Percentiles rank a stretch among this genome's conserved stretches.
These are phyloP conservation scores for Machaerirhynchus nigripectus DNA, from an alignment of 2,113 vertebrate genomes.

Conservation along the genomic window DNA sequence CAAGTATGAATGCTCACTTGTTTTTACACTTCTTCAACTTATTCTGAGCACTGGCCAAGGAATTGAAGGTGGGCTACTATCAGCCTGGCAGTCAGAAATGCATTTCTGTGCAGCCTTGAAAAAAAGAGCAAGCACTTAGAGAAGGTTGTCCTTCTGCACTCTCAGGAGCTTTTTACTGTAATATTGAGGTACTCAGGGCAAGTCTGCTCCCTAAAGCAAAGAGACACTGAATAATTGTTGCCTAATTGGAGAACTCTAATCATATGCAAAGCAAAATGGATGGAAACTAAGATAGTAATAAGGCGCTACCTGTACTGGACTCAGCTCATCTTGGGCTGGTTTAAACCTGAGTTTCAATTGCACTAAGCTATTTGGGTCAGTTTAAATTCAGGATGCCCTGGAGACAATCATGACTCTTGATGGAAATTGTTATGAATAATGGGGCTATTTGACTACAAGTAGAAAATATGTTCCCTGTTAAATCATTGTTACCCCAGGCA, in stretches of 20 bases:
- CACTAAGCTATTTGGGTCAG: slow-evolving; percentile 39
- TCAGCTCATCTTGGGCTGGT: not conserved
- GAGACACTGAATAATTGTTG: not conserved
- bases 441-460: slow-evolving; percentile 39
- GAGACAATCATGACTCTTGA: slow-evolving; percentile 37
- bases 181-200: not conserved
- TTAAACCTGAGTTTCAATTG: slow-evolving; percentile 20
- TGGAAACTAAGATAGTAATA: not conserved
- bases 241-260: not conserved
- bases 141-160: not conserved
- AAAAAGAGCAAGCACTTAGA: not conserved
- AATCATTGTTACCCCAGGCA: slow-evolving; percentile 45
- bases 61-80: not conserved
- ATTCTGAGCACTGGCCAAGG: not conserved
- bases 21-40: not conserved
- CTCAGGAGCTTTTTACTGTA: not conserved
- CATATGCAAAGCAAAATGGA: not conserved
- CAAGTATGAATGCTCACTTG: not conserved
- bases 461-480: slow-evolving; percentile 47
- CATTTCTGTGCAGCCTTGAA: not conserved
- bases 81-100: not conserved
- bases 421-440: slow-evolving; percentile 52
- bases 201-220: not conserved
- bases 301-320: not conserved
- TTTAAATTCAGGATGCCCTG: slow-evolving; percentile 55